These are phyloP conservation scores for Isurus oxyrinchus DNA, from an alignment of 2,113 vertebrate genomes.

Conservation along the genomic window DNA sequence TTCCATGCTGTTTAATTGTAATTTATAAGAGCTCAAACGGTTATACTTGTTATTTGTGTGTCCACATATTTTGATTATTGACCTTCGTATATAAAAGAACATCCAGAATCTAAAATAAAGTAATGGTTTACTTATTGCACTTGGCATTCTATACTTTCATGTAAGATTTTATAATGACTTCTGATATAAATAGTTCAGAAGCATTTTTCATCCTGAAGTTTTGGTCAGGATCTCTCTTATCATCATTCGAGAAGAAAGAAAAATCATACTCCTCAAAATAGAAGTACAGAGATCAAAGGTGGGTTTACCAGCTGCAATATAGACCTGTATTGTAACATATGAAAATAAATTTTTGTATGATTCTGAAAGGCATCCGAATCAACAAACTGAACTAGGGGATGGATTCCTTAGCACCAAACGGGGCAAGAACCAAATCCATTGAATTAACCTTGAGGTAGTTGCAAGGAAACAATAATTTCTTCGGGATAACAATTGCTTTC, in stretches of 20 bases:
- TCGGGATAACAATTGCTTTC: background rate
- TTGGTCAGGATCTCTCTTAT: background rate
- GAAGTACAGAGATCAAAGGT: background rate
- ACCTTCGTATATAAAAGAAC: background rate
- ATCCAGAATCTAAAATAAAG: background rate
- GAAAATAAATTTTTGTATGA: background rate
- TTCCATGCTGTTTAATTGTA: background rate
- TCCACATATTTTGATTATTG: background rate
- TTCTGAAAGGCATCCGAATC: background rate
- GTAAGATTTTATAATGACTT: background rate
- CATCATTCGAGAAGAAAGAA: background rate
- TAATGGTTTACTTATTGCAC: background rate
- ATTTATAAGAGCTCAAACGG: background rate
- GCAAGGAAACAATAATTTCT: background rate
- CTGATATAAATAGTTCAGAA: background rate
- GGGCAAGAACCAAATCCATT: background rate
- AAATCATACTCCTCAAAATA: background rate
- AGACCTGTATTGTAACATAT: background rate
- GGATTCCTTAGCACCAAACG: background rate
- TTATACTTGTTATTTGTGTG: background rate
- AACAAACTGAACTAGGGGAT: background rate
- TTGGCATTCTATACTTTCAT: background rate
- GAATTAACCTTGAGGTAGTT: background rate
- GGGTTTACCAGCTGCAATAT: background rate
- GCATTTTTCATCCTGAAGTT: background rate